Conservation (phyloP, 2,888 invertebrate genomes). For the Carabus problematicus region DNA sequence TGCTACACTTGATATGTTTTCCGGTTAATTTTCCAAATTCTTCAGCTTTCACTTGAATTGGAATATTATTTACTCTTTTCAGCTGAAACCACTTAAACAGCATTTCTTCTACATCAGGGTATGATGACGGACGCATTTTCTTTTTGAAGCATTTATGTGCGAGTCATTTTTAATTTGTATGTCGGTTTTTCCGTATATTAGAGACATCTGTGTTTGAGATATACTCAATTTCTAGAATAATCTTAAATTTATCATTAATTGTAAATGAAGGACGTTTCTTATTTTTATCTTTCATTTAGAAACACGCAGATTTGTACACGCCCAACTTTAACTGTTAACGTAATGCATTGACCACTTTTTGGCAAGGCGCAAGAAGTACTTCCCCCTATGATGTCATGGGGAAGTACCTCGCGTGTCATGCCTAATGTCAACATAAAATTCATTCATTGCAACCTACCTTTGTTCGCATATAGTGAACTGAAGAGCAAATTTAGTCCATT, state of each 20-base stretch:
- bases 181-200: constrained; percentile 3
- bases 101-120: constrained; percentile 5
- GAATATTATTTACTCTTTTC: neutral
- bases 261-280: constrained; percentile 12
- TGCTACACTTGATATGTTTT: constrained; percentile 9
- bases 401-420: too few species aligned
- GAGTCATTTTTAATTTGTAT: constrained; percentile 12
- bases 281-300: neutral
- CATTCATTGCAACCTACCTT: too few species aligned
- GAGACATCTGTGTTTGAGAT: constrained; percentile 10
- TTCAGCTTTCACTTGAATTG: constrained; percentile 16
- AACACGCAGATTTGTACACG: too few species aligned
- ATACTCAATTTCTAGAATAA: neutral
- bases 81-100: constrained; percentile 21
- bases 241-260: neutral
- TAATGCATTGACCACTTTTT: too few species aligned
- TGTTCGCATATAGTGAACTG: too few species aligned
- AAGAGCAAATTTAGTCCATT: too few species aligned
- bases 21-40: constrained; percentile 9
- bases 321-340: too few species aligned
- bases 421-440: too few species aligned
- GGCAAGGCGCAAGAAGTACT: too few species aligned
- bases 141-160: constrained; percentile 12
- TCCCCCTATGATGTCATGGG: too few species aligned
- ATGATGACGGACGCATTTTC: neutral